phyloP scores from a whole-genome alignment of 2,797 vertebrate genomes.

The Siniperca undulata region DNA sequence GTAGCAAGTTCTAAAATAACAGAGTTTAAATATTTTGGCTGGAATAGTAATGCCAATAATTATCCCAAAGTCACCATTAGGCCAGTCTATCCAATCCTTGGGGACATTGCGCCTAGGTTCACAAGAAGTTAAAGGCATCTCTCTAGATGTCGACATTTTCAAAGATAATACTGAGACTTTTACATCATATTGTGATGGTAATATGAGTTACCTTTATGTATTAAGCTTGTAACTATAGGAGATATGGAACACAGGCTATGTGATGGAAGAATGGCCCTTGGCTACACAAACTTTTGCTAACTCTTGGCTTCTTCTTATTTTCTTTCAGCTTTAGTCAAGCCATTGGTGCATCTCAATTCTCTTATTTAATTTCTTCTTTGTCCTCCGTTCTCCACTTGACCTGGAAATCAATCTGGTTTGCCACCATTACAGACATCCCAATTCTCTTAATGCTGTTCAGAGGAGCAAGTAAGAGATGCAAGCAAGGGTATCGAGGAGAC shows the following conservation, averaged over 20 bases:
- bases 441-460: constrained; percentile 33
- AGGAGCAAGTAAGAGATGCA: constrained; percentile 16
- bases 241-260: neutral
- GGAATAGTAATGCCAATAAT: constrained; percentile 59
- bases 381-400: constrained; percentile 27
- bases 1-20: constrained; percentile 56
- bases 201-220: constrained; percentile 12
- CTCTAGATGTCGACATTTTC: neutral
- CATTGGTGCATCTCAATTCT: constrained; percentile 18
- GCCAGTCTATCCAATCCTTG: constrained; percentile 33
- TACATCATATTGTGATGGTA: constrained; percentile 18
- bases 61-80: constrained; percentile 60
- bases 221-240: neutral
- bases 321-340: neutral
- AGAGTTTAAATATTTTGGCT: constrained; percentile 69
- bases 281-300: constrained; percentile 49
- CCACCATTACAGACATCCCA: constrained; percentile 21
- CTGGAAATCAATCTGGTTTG: constrained; percentile 30
- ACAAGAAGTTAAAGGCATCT: constrained; percentile 26
- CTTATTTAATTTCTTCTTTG: constrained; percentile 14
- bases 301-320: neutral
- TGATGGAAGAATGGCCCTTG: neutral
- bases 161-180: constrained; percentile 28
- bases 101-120: constrained; percentile 39
- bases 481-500: neutral